Base-by-base conservation (phyloP, 2,888 invertebrate genomes). In the Pterostichus niger region DNA sequence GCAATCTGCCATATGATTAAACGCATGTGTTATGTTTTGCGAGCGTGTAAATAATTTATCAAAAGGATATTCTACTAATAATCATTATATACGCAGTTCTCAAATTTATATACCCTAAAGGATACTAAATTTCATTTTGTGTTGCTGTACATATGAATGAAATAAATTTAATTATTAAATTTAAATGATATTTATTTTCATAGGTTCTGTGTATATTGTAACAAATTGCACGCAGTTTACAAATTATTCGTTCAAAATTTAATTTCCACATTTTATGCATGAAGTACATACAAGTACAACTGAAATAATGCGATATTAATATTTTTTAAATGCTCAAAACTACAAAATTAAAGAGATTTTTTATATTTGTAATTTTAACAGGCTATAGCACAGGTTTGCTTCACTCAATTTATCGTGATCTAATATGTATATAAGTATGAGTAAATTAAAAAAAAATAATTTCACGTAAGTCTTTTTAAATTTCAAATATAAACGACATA, bases 41-140 rank as follows among this genome's bases (percentile, higher is more conserved):
- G 17, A 49, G 44, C n/a, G 9, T 31, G 33, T 49, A 49, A 68
- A 80, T 80, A 80, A 80, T 64, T 40, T 61, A 64, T 79, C 79
- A 79, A 79, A 79, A 24, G 79, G 46, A 46, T 33, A 46, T 52
- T n/a, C 49, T 15, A 80, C 52, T 80, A 80, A 80, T 68, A 80
- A 80, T 68, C 40, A 80, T 64, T 80, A 68, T 31, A 64, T 13
- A 76, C 54, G 35, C 76, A 54, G 17, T 54, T 31, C 13, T 76
- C 54, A 52, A 56, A 76, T 76, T 76, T 54, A 52, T 76, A 76
- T 54, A 52, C 76, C 56, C 76, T 11, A 13, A 76, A 76, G 76
- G 35, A 54, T 49, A 33, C 76, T 76, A 76, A 76, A 76, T 76
- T 52, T 54, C 31, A 54, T 52, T 76, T 76, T 13, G 56, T 54